These are phyloP conservation scores for Glossophaga mutica DNA, from an alignment of 2,797 vertebrate genomes.

Conservation along the genomic window DNA sequence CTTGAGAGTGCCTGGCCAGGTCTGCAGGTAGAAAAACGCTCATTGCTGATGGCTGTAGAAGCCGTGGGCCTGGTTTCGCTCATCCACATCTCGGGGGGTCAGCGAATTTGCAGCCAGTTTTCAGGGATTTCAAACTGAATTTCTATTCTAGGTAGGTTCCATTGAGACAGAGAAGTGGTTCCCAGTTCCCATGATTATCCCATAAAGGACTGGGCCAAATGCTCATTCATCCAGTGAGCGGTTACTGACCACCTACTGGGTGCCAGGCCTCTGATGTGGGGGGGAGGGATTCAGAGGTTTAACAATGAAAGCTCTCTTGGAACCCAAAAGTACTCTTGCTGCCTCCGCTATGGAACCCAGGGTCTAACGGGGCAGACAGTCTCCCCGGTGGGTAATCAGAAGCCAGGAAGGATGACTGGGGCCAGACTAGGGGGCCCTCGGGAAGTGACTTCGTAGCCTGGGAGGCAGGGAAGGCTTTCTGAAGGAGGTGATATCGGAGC, in stretches of 20 bases:
- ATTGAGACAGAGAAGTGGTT: background rate
- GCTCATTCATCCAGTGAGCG: no score
- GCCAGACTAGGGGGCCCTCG: background rate
- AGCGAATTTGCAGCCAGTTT: background rate
- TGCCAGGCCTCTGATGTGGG: background rate
- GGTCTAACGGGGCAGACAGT: background rate
- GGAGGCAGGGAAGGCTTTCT: background rate
- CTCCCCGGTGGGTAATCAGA: background rate
- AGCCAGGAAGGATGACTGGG: background rate
- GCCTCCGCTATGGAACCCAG: background rate
- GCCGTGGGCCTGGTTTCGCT: background rate
- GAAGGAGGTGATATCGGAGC: background rate
- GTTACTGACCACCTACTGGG: background rate
- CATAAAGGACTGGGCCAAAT: background rate
- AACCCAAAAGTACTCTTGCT: background rate
- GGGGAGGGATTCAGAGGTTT: background rate
- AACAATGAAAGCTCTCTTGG: background rate
- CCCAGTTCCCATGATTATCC: background rate
- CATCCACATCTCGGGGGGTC: background rate
- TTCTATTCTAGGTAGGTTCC: conserved; percentile 29
- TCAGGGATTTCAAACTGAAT: conserved; percentile 27
- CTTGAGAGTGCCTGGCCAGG: background rate
- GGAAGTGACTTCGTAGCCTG: background rate
- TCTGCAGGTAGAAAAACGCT: background rate
- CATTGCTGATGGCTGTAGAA: background rate